Percentiles rank a stretch among this genome's conserved stretches.
phyloP scores from a whole-genome alignment of 1,140 invertebrate species.

The Rhizoglyphus robini region DNA sequence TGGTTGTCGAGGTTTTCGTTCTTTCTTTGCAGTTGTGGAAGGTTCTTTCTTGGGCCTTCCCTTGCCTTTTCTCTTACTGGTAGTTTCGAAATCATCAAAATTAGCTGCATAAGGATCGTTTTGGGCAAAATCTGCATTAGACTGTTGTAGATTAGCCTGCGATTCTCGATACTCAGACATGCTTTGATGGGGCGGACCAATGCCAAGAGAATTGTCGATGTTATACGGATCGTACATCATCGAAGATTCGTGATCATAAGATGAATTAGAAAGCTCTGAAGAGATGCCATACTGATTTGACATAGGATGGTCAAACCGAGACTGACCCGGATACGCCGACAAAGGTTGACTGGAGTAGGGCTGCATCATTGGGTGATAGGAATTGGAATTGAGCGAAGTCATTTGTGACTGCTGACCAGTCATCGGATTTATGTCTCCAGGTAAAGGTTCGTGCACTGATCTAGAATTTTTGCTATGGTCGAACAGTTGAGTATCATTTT shows the following conservation, averaged over 20 bases:
- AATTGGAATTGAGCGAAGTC: conserved; percentile 2
- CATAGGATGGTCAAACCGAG: conserved; percentile 4
- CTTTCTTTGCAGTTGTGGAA: conserved; percentile 20
- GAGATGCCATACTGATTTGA: not conserved
- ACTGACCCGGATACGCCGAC: conserved; percentile 3
- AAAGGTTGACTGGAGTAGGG: not conserved
- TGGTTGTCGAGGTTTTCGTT: conserved; percentile 22
- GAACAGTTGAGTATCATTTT: conserved; percentile 14
- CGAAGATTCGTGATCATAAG: conserved; percentile 4
- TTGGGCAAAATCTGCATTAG: not conserved
- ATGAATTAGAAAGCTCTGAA: not conserved
- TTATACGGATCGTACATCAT: conserved; percentile 16
- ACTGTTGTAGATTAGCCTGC: not conserved
- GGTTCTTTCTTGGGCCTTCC: conserved; percentile 23
- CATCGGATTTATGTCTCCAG: not conserved
- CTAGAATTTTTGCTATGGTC: not conserved
- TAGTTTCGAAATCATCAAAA: conserved; percentile 23
- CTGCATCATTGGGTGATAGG: conserved; percentile 17
- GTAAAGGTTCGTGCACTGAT: not conserved
- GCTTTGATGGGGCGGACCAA: conserved; percentile 14
- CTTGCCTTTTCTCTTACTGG: conserved; percentile 21
- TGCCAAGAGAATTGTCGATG: conserved; percentile 11
- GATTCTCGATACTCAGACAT: conserved; percentile 14
- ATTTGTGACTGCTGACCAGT: not conserved
- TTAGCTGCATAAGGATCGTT: conserved; percentile 22